Conservation (phyloP, 2,113 vertebrate species). For the Caranx melampygus region DNA sequence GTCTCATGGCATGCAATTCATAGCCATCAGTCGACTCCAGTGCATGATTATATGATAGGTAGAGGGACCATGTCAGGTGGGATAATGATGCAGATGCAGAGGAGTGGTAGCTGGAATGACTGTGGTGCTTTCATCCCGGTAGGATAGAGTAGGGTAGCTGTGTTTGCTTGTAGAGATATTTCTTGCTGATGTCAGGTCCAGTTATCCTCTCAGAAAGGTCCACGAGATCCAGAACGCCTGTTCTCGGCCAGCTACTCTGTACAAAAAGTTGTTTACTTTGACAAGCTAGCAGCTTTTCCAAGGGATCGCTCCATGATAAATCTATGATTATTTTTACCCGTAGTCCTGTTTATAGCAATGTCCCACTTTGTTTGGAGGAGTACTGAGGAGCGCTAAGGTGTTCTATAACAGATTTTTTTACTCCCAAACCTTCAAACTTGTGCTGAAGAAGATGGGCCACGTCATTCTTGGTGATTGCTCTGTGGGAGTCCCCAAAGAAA, state of each 20-base stretch:
- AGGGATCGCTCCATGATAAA: background rate
- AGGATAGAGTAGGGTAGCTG: background rate
- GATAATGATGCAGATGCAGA: slow-evolving; percentile 47
- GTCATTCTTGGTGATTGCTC: background rate
- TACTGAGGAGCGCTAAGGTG: background rate
- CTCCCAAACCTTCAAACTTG: background rate
- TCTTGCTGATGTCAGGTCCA: background rate
- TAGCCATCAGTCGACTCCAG: slow-evolving; percentile 15
- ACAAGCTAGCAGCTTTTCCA: background rate
- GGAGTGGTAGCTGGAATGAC: slow-evolving; percentile 4
- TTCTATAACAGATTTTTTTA: too few species aligned
- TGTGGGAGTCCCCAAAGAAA: too few species aligned
- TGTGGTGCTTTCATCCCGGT: too few species aligned
- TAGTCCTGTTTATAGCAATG: background rate
- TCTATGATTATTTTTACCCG: background rate
- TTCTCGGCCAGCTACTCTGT: background rate
- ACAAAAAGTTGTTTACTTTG: background rate
- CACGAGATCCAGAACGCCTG: background rate
- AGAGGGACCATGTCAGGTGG: slow-evolving; percentile 3
- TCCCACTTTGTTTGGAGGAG: too few species aligned
- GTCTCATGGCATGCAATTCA: slow-evolving; percentile 26
- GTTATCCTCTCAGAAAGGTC: background rate
- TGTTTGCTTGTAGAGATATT: background rate
- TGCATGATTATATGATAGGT: slow-evolving; percentile 31
- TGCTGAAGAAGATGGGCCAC: background rate